Evolutionary conservation across 2,888 invertebrate genomes (phyloP).

Genomic region (Timema podura): DNA sequence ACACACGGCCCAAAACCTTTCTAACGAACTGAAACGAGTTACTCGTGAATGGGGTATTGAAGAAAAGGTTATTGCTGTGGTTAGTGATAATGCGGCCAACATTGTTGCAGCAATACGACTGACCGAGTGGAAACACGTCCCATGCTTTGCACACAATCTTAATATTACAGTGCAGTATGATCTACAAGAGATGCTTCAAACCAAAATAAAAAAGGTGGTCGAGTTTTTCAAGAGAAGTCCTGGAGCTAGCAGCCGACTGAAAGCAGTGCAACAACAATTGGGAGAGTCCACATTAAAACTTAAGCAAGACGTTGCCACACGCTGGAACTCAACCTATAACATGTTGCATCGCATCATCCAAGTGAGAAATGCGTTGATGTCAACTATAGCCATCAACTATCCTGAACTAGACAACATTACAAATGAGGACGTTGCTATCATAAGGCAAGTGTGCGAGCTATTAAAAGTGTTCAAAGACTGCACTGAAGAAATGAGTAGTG

Average conservation of each 20-base stretch:
- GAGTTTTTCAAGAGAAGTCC: neutral
- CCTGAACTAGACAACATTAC: no score
- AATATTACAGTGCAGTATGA: constrained; percentile 13
- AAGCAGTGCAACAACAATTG: neutral
- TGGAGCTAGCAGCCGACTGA: neutral
- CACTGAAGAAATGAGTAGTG: no score
- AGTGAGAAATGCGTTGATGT: neutral
- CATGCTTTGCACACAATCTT: constrained; percentile 2
- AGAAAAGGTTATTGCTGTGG: constrained; percentile 10
- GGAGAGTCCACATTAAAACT: neutral
- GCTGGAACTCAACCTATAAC: neutral
- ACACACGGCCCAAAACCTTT: constrained; percentile 2
- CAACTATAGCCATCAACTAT: no score
- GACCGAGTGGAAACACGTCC: no score
- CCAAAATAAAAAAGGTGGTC: neutral
- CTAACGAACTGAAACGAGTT: constrained; percentile 2
- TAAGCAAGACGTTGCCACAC: neutral
- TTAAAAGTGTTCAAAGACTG: no score
- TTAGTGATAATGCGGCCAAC: no score
- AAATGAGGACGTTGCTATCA: no score
- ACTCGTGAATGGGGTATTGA: constrained; percentile 3
- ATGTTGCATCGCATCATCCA: neutral
- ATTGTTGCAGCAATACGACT: no score
- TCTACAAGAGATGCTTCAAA: neutral
- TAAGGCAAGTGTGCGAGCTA: no score